Conservation (phyloP, 2,113 vertebrate species). For the Phylloscopus trochilus region DNA sequence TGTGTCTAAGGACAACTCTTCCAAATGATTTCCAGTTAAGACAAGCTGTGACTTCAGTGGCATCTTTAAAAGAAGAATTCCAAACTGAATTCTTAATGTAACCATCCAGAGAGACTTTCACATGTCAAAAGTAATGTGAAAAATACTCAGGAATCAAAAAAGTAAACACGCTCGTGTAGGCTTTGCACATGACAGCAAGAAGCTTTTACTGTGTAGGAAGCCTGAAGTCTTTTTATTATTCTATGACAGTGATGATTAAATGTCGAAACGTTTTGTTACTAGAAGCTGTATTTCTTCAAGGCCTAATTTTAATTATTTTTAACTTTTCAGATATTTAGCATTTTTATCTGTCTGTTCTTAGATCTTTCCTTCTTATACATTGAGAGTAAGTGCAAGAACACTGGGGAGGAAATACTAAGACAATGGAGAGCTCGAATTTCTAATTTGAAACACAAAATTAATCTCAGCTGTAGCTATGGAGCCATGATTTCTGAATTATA, state of each 20-base stretch:
- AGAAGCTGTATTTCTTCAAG: neutral
- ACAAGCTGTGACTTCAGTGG: neutral
- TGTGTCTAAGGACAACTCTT: neutral
- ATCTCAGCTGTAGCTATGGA: neutral
- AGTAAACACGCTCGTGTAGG: neutral
- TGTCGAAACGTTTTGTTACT: neutral
- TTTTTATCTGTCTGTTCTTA: neutral
- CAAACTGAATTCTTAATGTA: neutral
- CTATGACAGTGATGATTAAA: neutral
- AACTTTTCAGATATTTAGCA: neutral
- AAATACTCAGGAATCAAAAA: neutral
- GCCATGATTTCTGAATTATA: neutral
- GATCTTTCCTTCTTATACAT: neutral
- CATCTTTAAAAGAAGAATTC: neutral
- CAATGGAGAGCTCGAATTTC: neutral
- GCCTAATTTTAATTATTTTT: neutral
- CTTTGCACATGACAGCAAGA: neutral
- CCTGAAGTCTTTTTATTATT: conserved; percentile 5
- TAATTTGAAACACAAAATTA: neutral
- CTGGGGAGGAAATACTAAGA: neutral
- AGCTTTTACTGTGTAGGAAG: neutral
- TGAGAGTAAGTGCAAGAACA: neutral
- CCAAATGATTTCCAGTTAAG: neutral
- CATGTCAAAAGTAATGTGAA: neutral
- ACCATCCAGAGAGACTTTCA: neutral